Evolutionary conservation across 2,113 vertebrate species (phyloP).

Genomic region (Acrocephalus arundinaceus): DNA sequence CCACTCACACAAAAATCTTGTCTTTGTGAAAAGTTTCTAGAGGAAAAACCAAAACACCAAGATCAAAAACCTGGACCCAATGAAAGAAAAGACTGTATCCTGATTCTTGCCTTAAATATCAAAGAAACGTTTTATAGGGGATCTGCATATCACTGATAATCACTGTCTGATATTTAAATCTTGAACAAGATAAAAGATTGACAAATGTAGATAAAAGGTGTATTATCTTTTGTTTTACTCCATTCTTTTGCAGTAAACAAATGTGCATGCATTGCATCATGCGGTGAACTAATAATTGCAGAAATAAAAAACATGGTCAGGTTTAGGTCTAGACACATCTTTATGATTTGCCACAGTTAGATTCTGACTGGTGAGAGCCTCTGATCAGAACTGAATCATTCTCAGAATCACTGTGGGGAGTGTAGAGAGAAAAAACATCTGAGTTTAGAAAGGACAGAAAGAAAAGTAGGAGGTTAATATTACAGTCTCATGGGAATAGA

Average conservation of each 20-base stretch:
- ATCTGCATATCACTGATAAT: neutral
- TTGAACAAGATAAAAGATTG: neutral
- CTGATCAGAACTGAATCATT: neutral
- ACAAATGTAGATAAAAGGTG: neutral
- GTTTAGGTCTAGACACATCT: neutral
- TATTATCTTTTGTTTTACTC: neutral
- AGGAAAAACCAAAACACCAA: neutral
- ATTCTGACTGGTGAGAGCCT: neutral
- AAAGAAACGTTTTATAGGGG: neutral
- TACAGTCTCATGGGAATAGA: neutral
- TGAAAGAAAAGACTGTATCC: neutral
- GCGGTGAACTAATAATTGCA: neutral
- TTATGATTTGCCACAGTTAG: neutral
- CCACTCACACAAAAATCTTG: neutral
- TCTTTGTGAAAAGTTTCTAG: neutral
- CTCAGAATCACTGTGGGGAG: neutral
- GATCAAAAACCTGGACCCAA: neutral
- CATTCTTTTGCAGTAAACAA: neutral
- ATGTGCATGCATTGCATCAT: neutral
- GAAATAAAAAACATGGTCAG: neutral
- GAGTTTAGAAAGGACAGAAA: neutral
- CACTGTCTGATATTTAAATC: neutral
- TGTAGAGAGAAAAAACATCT: neutral
- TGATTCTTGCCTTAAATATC: neutral
- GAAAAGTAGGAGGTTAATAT: conserved; percentile 11